A percentile compares a stretch with the other conserved stretches of the same genome.
phyloP scores from a whole-genome alignment of 2,888 invertebrate species.

The Dexiosoma caninum region DNA sequence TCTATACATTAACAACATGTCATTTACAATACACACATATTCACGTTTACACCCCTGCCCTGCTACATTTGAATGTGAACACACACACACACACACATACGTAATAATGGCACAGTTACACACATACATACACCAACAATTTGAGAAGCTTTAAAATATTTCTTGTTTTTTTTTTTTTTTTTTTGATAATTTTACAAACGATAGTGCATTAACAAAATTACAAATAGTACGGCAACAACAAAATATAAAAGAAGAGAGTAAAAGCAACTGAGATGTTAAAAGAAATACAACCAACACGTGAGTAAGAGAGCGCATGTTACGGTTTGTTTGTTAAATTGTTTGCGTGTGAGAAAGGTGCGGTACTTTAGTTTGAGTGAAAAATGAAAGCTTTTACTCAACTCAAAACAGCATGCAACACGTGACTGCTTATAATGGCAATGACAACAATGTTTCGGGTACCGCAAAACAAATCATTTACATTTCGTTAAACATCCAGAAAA shows the following conservation, averaged over 20 bases:
- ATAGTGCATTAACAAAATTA: background rate
- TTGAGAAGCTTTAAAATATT: slow-evolving; percentile 33
- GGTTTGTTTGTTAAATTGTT: background rate
- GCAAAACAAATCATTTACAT: slow-evolving; percentile 52
- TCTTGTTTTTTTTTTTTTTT: background rate
- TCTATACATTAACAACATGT: slow-evolving; percentile 22
- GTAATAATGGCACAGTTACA: background rate
- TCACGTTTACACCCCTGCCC: background rate
- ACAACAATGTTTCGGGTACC: too few species aligned
- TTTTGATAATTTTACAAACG: background rate
- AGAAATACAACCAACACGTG: background rate
- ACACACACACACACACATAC: background rate
- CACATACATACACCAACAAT: background rate
- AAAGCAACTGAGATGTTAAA: background rate
- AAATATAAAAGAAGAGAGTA: background rate
- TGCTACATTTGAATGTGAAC: background rate
- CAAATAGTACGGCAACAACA: too few species aligned
- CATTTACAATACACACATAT: slow-evolving; percentile 1
- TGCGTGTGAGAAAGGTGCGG: slow-evolving; percentile 27
- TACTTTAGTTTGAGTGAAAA: background rate
- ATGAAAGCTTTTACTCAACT: slow-evolving; percentile 50
- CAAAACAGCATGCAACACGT: slow-evolving; percentile 56
- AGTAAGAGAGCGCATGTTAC: slow-evolving; percentile 40
- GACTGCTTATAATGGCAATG: too few species aligned
- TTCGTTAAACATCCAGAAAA: background rate